Evolutionary conservation across 2,888 invertebrate genomes (phyloP).

Genomic region (Rhamnusium bicolor): DNA sequence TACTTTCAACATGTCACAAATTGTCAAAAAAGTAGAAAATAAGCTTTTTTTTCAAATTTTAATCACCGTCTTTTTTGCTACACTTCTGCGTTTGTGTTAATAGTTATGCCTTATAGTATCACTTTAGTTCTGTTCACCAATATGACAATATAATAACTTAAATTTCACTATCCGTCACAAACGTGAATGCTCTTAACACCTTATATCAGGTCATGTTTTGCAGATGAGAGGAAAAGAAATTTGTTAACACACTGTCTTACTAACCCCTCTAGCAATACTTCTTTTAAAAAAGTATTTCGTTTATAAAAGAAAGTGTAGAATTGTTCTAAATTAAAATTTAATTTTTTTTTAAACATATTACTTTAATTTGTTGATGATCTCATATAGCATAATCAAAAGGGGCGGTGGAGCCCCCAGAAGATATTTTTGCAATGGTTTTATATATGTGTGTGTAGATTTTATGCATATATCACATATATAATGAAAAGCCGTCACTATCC

Average conservation of each 20-base stretch:
- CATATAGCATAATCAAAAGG: slow-evolving; percentile 64
- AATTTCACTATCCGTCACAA: no score
- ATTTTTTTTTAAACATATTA: slow-evolving; percentile 23
- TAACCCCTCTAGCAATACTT: slow-evolving; percentile 1
- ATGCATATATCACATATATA: slow-evolving; percentile 50
- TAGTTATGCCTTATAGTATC: no score
- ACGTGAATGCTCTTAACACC: no score
- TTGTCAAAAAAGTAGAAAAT: no score
- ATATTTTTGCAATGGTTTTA: slow-evolving; percentile 68
- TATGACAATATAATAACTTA: no score
- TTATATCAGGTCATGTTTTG: no score
- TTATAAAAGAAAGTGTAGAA: slow-evolving; percentile 11
- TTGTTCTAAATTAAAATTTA: slow-evolving; percentile 23
- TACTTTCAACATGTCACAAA: no score
- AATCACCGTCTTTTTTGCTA: no score
- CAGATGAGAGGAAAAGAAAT: neutral
- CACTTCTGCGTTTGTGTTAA: no score
- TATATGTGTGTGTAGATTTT: slow-evolving; percentile 57
- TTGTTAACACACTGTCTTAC: no score
- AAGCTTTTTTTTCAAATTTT: no score
- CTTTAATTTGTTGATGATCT: slow-evolving; percentile 61
- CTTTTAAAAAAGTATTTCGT: neutral
- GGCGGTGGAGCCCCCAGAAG: slow-evolving; percentile 54
- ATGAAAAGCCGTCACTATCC: slow-evolving; percentile 51
- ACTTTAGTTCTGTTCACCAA: no score